Percentiles rank a stretch among this genome's conserved stretches.
phyloP scores from a whole-genome alignment of 2,888 invertebrate genomes.

The Lithophane semibrunnea region DNA sequence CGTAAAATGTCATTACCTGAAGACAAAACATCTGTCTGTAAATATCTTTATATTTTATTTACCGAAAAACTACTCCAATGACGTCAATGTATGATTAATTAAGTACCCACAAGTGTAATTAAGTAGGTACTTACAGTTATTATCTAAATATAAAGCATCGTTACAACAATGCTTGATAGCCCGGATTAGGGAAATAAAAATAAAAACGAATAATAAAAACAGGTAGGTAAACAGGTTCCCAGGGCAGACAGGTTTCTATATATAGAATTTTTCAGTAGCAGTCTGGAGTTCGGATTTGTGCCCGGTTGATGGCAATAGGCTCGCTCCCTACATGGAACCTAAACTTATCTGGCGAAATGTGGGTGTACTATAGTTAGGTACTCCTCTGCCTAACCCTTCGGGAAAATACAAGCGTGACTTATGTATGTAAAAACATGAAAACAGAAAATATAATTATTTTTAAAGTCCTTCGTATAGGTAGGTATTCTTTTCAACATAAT shows the following conservation, averaged over 20 bases:
- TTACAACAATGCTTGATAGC: neutral
- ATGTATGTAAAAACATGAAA: no score
- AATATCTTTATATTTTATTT: neutral
- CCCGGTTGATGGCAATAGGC: no score
- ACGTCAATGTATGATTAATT: constrained; percentile 17
- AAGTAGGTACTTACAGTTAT: neutral
- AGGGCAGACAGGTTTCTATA: no score
- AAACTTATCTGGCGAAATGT: no score
- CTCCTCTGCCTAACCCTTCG: no score
- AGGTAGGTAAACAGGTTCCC: no score
- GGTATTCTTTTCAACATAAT: neutral
- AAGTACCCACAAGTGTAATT: neutral
- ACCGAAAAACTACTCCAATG: neutral
- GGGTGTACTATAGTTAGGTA: no score
- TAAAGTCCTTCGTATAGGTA: neutral
- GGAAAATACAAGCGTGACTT: no score
- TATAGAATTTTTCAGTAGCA: no score
- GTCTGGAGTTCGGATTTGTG: no score
- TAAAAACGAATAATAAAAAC: neutral
- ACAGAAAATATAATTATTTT: no score
- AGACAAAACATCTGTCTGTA: neutral
- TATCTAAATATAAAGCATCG: neutral
- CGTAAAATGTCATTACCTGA: constrained; percentile 16
- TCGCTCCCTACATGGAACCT: no score
- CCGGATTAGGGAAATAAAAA: neutral